phyloP scores from a whole-genome alignment of 2,888 invertebrate species.

The Himalopsyche kuldschensis region DNA sequence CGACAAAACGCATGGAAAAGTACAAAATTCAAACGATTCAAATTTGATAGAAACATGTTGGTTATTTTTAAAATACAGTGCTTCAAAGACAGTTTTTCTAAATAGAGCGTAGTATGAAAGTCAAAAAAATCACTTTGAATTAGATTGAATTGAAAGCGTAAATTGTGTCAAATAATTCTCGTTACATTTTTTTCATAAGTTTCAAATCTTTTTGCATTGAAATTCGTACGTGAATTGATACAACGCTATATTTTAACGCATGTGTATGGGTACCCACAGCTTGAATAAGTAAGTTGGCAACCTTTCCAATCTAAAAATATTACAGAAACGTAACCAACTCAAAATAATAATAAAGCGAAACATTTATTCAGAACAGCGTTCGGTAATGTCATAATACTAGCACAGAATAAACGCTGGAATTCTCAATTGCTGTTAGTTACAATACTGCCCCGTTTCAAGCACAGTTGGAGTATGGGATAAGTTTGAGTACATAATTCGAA shows the following conservation, averaged over 20 bases:
- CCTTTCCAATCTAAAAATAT: background rate
- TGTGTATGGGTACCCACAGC: background rate
- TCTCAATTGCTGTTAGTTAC: background rate
- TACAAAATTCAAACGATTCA: no score
- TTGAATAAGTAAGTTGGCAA: background rate
- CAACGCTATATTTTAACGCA: background rate
- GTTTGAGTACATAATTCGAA: no score
- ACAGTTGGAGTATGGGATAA: no score
- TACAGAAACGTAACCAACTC: background rate
- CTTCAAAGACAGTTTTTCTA: no score
- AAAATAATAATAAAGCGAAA: background rate
- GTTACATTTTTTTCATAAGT: background rate
- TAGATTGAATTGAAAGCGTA: no score
- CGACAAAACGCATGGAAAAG: no score
- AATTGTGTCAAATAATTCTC: no score
- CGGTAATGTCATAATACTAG: background rate
- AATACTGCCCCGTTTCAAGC: background rate
- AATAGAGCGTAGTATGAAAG: no score
- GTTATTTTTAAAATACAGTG: no score
- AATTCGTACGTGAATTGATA: background rate
- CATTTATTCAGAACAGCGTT: background rate
- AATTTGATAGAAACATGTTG: no score
- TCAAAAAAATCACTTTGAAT: no score
- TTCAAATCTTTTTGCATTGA: background rate
- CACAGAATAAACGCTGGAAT: background rate